Evolutionary conservation across 2,888 invertebrate species (phyloP).

Genomic region (Trichogramma evanescens): DNA sequence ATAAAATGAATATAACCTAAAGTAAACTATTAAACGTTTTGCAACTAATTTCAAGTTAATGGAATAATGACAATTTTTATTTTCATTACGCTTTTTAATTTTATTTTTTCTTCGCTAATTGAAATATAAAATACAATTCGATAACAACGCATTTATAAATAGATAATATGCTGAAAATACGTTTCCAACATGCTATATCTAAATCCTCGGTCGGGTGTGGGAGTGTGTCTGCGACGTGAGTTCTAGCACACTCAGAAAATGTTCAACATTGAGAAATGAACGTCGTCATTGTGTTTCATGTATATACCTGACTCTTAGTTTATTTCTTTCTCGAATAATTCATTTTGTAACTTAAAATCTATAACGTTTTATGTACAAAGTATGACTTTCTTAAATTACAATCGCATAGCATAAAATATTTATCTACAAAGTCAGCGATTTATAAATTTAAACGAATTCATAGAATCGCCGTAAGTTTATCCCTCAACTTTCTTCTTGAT

Average conservation of each 20-base stretch:
- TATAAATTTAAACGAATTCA: constrained; percentile 10
- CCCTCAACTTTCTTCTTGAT: neutral
- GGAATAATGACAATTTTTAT: neutral
- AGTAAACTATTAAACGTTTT: neutral
- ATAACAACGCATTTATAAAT: constrained; percentile 22
- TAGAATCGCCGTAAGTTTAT: constrained; percentile 14
- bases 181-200: neutral
- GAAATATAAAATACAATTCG: constrained; percentile 24
- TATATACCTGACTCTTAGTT: neutral
- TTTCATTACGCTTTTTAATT: constrained; percentile 6
- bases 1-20: no score
- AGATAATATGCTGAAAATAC: constrained; percentile 19
- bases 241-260: constrained; percentile 1
- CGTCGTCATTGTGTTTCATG: constrained; percentile 8
- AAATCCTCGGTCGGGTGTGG: no score
- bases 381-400: constrained; percentile 13
- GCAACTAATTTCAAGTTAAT: constrained; percentile 7
- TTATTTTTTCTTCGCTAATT: constrained; percentile 17
- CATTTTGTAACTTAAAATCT: constrained; percentile 7
- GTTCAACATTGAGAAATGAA: constrained; percentile 12
- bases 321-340: constrained; percentile 7
- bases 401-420: neutral
- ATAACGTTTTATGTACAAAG: constrained; percentile 17
- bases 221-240: no score
- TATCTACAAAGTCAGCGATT: constrained; percentile 17